Conservation (phyloP, 2,113 vertebrate species). For the Siphamia tubifer region DNA sequence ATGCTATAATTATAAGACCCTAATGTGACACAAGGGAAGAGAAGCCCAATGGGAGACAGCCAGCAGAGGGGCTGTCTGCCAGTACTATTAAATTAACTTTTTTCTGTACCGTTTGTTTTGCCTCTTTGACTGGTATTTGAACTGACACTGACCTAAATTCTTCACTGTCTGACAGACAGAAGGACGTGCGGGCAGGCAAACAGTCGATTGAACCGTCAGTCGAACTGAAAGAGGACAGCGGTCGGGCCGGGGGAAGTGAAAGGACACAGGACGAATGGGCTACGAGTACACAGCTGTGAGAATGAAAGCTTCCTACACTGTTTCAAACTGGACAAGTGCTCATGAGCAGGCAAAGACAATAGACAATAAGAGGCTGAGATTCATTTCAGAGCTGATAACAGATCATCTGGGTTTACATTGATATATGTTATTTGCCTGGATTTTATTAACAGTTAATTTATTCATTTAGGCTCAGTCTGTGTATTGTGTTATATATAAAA, state of each 20-base stretch:
- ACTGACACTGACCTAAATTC: slow-evolving; percentile 57
- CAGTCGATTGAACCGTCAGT: neutral
- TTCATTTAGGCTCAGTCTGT: no score
- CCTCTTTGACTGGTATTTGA: slow-evolving; percentile 38
- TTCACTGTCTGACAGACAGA: slow-evolving; percentile 13
- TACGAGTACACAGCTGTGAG: no score
- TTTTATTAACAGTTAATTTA: no score
- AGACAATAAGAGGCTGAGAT: no score
- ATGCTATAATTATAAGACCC: slow-evolving; percentile 29
- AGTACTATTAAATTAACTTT: slow-evolving; percentile 13
- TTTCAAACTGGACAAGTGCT: no score
- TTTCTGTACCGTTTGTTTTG: slow-evolving; percentile 27
- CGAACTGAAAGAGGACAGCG: neutral
- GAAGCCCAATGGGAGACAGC: neutral
- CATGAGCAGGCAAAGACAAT: no score
- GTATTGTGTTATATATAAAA: no score
- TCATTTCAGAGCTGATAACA: no score
- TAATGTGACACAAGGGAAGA: slow-evolving; percentile 38
- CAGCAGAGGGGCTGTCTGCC: neutral
- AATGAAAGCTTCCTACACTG: no score
- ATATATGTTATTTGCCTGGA: no score
- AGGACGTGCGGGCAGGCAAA: neutral
- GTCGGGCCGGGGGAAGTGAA: neutral
- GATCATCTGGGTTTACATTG: no score
- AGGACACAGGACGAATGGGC: neutral